These are phyloP conservation scores for Burhinus bistriatus DNA, from an alignment of 2,113 vertebrate species.

Conservation along the genomic window DNA sequence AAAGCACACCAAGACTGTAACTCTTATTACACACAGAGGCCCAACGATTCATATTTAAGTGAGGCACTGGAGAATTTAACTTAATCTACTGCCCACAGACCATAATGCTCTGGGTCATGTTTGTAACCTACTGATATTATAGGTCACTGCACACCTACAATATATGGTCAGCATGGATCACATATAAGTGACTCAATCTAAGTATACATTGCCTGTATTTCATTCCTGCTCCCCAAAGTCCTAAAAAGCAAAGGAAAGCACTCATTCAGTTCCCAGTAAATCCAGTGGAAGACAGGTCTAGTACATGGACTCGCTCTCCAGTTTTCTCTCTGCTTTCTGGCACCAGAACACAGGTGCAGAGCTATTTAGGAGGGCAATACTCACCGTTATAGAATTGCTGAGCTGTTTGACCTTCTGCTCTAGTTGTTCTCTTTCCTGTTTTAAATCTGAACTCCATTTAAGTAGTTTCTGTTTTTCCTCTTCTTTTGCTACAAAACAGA, in stretches of 20 bases:
- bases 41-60: background rate
- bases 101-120: background rate
- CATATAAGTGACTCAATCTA: background rate
- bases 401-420: slow-evolving; percentile 97
- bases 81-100: background rate
- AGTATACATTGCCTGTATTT: background rate
- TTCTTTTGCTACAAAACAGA: slow-evolving; percentile 87
- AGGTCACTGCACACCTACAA: background rate
- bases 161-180: background rate
- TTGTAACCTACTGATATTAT: background rate
- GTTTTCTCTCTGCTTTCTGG: background rate
- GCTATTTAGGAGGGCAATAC: slow-evolving; percentile 17
- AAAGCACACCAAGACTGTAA: background rate
- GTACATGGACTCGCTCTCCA: background rate
- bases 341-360: background rate
- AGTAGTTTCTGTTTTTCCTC: slow-evolving; percentile 98
- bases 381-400: slow-evolving; percentile 94
- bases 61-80: background rate
- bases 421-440: slow-evolving; percentile 93
- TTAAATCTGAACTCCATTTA: slow-evolving; percentile 97
- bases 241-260: background rate
- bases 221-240: background rate
- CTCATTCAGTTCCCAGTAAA: background rate
- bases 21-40: background rate
- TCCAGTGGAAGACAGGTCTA: background rate